Base-by-base conservation (phyloP, 1,140 invertebrate genomes). In the Drosophila pseudoananassae region DNA sequence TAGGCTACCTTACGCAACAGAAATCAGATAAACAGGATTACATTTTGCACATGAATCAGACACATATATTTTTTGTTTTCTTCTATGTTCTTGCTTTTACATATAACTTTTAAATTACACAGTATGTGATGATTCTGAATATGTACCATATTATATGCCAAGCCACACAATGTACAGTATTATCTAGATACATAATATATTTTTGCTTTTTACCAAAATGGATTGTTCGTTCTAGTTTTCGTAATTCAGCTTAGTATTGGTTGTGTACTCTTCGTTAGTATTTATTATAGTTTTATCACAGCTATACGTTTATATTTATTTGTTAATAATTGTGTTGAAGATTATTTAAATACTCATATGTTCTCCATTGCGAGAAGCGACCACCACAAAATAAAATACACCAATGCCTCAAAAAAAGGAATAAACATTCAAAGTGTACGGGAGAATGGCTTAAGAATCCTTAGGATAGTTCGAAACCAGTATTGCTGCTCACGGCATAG, bases 391-490 rank as follows among this genome's bases (percentile, higher is more conserved):
- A 36, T 14, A 64, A 45, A 56, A 45, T 47, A 55, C 49, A 68
- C 49, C 60, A 10, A 65, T 45, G 38, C 36, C 61, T 54, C 51
- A 33, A 20, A 68, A 58, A 20, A 10, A 25, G 27, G 54, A 66
- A 53, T 68, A 53, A 72, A 36, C 78, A 81, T 59, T 51, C 31
- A 54, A 52, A 63, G 70, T 65, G 33, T 59, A 20, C 66, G 3
- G 40, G 40, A 17, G 4, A 15, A 12, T n/a, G 14, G 25, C 31
- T n/a, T n/a, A n/a, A n/a, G n/a, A 14, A 25, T 23, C 10, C 51
- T 95, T 96, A 98, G 2, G 97, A 98, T 1, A 99, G 94, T 93
- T 99, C 99, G 93, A 99, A 99, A 9, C 99, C 99, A 12, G 99
- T 99, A 92, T 99, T 99, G 78, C 98, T 98, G 49, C 96, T 97